Evolutionary conservation across 2,797 vertebrate species (phyloP), one percentile per base, ranked within the genome.

Genomic region (Alcedo quadribrachys): DNA sequence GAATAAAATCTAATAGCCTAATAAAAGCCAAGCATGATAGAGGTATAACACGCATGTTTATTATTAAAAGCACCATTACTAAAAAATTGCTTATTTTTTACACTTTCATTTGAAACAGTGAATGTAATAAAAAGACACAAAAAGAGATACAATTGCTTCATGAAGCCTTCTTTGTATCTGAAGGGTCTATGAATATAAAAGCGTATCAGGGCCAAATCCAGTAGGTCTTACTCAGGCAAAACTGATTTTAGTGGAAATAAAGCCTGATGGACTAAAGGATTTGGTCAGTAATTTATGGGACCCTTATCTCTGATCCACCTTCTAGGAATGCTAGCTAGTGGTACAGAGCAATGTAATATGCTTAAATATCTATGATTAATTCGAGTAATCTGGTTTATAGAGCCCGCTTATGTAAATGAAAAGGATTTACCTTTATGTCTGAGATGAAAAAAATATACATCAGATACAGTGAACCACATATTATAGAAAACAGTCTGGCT

Each of bases 351-450:
- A 87, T 90, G 90, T 96, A 92, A 95, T 95, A 89, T 93, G 91
- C 82, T 95, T 94, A 95, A 95, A 94, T 96, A 94, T 91, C 92
- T 90, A 69, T 89, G 94, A 94, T 95, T 96, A 96, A 96, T 97
- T 96, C 55, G 82, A 80, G 93, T 95, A 95, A 96, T 96, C 95
- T 94, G 94, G 90, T 96, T 95, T 96, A 94, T 84, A 84, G 95
- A 95, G 87, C 67, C 89, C 0, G 85, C 90, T 95, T 94, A 96
- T 87, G 73, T 94, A 94, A 96, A 95, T 94, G 89, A 95, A 94
- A 96, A 93, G 95, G 94, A 97, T 94, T 96, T 96, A 96, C 94
- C 95, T 96, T 97, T 95, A 95, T 95, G 91, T 95, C 93, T 77
- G 85, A 95, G 93, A 96, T 97, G 94, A 96, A 96, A 95, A 95